phyloP scores from a whole-genome alignment of 1,140 invertebrate genomes.

The Diprion similis region DNA sequence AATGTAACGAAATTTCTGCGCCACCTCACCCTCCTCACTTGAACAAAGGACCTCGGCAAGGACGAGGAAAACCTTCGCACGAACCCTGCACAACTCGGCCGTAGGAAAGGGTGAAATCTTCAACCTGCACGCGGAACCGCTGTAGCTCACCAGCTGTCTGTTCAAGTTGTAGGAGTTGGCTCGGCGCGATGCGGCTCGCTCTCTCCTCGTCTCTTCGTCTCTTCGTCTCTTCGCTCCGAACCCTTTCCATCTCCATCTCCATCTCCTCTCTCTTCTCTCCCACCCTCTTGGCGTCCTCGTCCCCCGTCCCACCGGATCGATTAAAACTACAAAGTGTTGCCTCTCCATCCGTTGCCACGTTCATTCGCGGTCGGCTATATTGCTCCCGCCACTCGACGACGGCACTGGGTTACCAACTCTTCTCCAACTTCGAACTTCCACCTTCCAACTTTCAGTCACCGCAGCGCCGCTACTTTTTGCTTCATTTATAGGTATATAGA shows the following conservation, averaged over 20 bases:
- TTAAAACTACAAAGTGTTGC: slow-evolving; percentile 59
- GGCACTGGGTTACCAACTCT: slow-evolving; percentile 53
- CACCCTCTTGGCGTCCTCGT: slow-evolving; percentile 35
- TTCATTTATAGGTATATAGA: neutral
- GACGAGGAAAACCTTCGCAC: too few species aligned
- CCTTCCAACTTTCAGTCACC: slow-evolving; percentile 17
- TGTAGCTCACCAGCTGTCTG: slow-evolving; percentile 47
- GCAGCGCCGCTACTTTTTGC: slow-evolving; percentile 1
- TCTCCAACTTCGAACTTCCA: slow-evolving; percentile 13
- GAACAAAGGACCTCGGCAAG: too few species aligned
- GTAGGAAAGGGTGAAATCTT: neutral
- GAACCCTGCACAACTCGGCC: too few species aligned
- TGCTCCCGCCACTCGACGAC: slow-evolving; percentile 20
- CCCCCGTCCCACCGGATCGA: slow-evolving; percentile 52
- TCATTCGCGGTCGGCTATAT: slow-evolving; percentile 56
- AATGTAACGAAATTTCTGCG: too few species aligned
- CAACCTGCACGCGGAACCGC: slow-evolving; percentile 36
- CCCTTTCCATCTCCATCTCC: slow-evolving; percentile 22
- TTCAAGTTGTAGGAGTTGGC: slow-evolving; percentile 56
- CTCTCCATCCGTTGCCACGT: slow-evolving; percentile 46
- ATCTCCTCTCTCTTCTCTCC: slow-evolving; percentile 22
- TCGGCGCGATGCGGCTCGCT: slow-evolving; percentile 54
- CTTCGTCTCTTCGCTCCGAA: slow-evolving; percentile 29
- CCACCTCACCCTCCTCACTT: too few species aligned
- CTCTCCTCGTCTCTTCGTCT: slow-evolving; percentile 50